Evolutionary conservation across 1,140 invertebrate genomes (phyloP).

Genomic region (fruit fly (Drosophila melanogaster)): DNA sequence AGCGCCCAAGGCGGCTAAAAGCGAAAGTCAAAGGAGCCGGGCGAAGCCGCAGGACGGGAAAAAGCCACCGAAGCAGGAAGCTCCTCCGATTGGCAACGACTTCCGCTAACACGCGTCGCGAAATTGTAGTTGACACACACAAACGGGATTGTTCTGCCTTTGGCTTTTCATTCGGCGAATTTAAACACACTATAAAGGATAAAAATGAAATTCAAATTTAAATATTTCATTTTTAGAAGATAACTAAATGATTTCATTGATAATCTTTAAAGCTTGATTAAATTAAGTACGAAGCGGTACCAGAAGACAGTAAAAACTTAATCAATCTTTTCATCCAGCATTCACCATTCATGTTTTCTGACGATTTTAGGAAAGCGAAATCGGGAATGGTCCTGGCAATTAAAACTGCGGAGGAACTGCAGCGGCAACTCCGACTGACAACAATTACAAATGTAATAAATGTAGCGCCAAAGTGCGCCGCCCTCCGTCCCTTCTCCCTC

Average conservation of each 20-base stretch:
- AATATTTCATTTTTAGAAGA: background rate
- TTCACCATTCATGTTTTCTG: background rate
- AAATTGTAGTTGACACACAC: constrained; percentile 62
- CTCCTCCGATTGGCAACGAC: constrained; percentile 79
- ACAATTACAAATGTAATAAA: constrained; percentile 83
- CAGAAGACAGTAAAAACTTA: too few species aligned
- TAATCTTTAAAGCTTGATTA: too few species aligned
- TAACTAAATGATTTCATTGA: too few species aligned
- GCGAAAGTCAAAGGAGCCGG: constrained; percentile 59
- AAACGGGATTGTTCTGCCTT: background rate
- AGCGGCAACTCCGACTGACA: constrained; percentile 64
- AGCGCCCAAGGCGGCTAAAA: constrained; percentile 33
- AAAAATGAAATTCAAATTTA: background rate
- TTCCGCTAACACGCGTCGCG: constrained; percentile 73
- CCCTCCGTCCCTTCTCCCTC: constrained; percentile 48
- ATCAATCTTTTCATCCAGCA: too few species aligned
- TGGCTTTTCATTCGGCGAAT: background rate
- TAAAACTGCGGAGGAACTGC: constrained; percentile 35
- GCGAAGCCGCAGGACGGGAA: constrained; percentile 38
- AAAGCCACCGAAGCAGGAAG: constrained; percentile 53
- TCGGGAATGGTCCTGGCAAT: constrained; percentile 41
- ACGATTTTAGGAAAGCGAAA: constrained; percentile 11
- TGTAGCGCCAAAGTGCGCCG: constrained; percentile 71
- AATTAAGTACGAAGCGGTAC: too few species aligned
- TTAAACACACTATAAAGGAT: background rate